Evolutionary conservation across 2,797 vertebrate genomes (phyloP).

Genomic region (Pangasius macronema): DNA sequence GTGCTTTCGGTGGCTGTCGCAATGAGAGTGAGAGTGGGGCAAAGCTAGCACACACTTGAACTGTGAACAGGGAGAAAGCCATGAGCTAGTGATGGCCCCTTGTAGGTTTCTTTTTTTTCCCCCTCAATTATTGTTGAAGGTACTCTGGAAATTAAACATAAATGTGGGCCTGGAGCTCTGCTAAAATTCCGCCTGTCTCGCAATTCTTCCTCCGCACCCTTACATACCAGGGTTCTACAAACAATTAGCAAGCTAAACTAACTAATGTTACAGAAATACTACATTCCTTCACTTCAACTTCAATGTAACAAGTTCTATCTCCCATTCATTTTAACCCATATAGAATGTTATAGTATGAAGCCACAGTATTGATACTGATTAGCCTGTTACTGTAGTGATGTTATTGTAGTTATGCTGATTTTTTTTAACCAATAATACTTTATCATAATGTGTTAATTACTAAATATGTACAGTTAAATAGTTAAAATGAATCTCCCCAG

Average conservation of each 20-base stretch:
- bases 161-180: not conserved
- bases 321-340: too few relatives aligned
- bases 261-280: not conserved
- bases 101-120: not conserved
- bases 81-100: too few relatives aligned
- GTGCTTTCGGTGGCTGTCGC: not conserved
- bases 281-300: not conserved
- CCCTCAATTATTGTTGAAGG: not conserved
- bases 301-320: not conserved
- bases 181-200: not conserved
- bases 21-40: not conserved
- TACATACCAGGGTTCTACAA: not conserved
- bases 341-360: too few relatives aligned
- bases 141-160: not conserved
- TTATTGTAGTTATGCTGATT: not conserved
- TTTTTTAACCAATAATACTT: too few relatives aligned
- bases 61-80: too few relatives aligned
- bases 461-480: too few relatives aligned
- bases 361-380: not conserved
- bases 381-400: not conserved
- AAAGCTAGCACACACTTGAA: not conserved
- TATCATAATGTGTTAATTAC: too few relatives aligned
- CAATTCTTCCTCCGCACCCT: not conserved
- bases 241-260: not conserved
- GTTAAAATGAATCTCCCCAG: too few relatives aligned